Conservation (phyloP, 2,113 vertebrate genomes). For the Psophia crepitans region DNA sequence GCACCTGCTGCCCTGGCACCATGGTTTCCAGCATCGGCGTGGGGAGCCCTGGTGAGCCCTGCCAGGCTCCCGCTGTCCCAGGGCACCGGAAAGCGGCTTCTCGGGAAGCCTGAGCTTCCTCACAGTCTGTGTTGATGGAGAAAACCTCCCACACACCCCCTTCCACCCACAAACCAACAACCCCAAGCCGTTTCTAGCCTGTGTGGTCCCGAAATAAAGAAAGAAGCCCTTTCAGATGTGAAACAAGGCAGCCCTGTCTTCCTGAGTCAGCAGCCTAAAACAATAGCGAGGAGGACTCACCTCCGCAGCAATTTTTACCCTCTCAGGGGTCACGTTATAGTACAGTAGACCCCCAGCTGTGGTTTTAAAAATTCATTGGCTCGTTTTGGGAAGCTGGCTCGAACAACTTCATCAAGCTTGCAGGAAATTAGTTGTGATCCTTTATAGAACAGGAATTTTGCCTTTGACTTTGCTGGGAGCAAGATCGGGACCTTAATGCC, state of each 20-base stretch:
- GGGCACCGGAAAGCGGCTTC: not conserved
- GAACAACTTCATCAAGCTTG: not conserved
- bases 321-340: constrained; percentile 19
- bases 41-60: not conserved
- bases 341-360: not conserved
- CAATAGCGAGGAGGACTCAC: constrained; percentile 41
- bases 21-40: fast-evolving
- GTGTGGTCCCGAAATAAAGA: constrained; percentile 34
- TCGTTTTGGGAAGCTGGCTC: constrained; percentile 22
- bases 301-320: not conserved
- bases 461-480: constrained; percentile 29
- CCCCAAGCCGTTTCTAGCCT: not conserved
- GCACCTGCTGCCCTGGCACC: not conserved
- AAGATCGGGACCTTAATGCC: constrained; percentile 31
- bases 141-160: not conserved
- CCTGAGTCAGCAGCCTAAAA: constrained; percentile 43
- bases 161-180: constrained; percentile 10
- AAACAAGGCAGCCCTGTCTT: constrained; percentile 29
- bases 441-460: constrained; percentile 28
- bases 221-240: constrained; percentile 14
- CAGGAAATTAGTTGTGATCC: constrained; percentile 28
- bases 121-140: not conserved
- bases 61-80: fast-evolving
- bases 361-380: constrained; percentile 47
- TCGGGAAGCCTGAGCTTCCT: not conserved